phyloP scores from a whole-genome alignment of 2,113 vertebrate species.

The Corythaeola cristata region DNA sequence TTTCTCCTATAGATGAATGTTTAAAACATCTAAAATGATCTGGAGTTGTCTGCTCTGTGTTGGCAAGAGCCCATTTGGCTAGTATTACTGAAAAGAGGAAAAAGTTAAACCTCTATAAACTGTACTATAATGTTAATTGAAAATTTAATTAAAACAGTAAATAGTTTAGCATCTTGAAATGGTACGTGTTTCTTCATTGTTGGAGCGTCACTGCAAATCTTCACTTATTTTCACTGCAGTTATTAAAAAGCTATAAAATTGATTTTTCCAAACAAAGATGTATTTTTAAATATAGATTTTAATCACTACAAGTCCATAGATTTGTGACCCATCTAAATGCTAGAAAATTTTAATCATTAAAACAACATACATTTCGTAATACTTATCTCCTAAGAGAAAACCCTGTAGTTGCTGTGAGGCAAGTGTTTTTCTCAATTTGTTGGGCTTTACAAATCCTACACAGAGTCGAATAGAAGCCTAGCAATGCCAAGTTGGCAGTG shows the following conservation, averaged over 20 bases:
- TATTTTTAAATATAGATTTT: not conserved
- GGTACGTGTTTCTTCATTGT: not conserved
- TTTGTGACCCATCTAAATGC: not conserved
- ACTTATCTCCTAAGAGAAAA: constrained; percentile 36
- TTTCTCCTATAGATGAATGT: not conserved
- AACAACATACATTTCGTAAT: not conserved
- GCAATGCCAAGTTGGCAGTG: constrained; percentile 64
- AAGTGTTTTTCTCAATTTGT: constrained; percentile 40
- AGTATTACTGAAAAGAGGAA: not conserved
- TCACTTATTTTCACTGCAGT: not conserved
- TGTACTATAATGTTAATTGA: not conserved
- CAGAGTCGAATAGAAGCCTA: constrained; percentile 48
- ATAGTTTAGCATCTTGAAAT: not conserved
- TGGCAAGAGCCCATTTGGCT: not conserved
- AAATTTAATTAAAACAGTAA: not conserved
- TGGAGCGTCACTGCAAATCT: not conserved
- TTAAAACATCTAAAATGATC: not conserved
- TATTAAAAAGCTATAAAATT: not conserved
- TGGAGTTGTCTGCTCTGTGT: not conserved
- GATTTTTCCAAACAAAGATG: not conserved
- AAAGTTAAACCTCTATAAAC: not conserved
- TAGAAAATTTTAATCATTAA: not conserved
- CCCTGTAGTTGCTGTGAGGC: constrained; percentile 16
- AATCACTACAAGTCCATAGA: not conserved
- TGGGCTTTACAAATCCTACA: constrained; percentile 47